Evolutionary conservation across 2,888 invertebrate genomes (phyloP).

Genomic region (Thymelicus lineola): DNA sequence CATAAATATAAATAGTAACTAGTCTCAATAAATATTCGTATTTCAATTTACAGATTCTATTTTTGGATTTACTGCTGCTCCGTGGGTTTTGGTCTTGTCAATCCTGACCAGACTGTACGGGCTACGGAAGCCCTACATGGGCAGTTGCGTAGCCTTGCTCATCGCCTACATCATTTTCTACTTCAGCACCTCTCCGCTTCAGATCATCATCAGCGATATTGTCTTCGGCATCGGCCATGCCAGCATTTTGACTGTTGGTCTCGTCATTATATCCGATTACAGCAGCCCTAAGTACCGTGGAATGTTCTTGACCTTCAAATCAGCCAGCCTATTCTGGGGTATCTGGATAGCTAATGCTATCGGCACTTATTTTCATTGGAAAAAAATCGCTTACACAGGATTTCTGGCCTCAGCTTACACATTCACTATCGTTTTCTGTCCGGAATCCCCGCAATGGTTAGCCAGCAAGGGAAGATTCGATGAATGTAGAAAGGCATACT

Average conservation of each 20-base stretch:
- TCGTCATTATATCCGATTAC: constrained; percentile 46
- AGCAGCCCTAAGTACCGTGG: constrained; percentile 48
- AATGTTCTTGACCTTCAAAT: constrained; percentile 49
- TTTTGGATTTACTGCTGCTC: too few relatives aligned
- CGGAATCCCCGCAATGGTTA: constrained; percentile 60
- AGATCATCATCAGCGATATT: too few relatives aligned
- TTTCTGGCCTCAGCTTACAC: constrained; percentile 48
- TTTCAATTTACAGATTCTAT: too few relatives aligned
- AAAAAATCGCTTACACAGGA: constrained; percentile 45
- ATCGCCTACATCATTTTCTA: too few relatives aligned
- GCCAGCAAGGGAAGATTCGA: constrained; percentile 58
- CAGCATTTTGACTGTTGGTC: constrained; percentile 7
- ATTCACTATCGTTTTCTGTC: constrained; percentile 51
- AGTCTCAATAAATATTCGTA: too few relatives aligned
- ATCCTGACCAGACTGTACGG: too few relatives aligned
- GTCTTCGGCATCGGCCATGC: constrained; percentile 10
- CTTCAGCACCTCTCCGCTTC: too few relatives aligned
- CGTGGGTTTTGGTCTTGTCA: too few relatives aligned
- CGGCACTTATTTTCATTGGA: constrained; percentile 51
- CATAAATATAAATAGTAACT: too few relatives aligned
- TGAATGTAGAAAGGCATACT: constrained; percentile 54
- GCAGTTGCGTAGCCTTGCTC: too few relatives aligned
- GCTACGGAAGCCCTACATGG: too few relatives aligned
- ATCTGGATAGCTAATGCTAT: constrained; percentile 52
- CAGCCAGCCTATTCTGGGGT: constrained; percentile 49